Evolutionary conservation across 92 coral and sea anemone species (phyloP), one percentile per base, ranked within the genome.

Genomic region (Bergia puertoricense): DNA sequence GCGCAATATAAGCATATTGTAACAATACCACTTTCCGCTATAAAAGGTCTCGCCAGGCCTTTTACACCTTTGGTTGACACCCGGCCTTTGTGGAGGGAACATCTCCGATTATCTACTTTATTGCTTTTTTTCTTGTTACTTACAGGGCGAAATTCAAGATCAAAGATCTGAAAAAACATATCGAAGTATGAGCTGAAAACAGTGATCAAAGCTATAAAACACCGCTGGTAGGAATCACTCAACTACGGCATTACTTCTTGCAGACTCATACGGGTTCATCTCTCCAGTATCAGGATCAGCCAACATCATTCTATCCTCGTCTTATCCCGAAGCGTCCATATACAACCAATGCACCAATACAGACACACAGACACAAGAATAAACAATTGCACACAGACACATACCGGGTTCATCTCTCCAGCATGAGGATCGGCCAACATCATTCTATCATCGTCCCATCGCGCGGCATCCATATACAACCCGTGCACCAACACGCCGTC

Each of bases 401-500:
- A 72, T 84, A 97, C 99, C 92, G 99, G 99, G 82, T 97, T 97
- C 99, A 97, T 97, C 39, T 94, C 96, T 48, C 98, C 99, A 84
- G 96, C 94, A 8, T 81, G 91, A 4, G 99, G 98, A 88, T 97
- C 99, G 18, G 96, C 98, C 50, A 97, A 82, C 94, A 95, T 86
- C 98, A 97, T 94, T 10, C 85, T 92, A 8, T 97, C 96, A 77
- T 97, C 96, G 59, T 97, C 93, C 99, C 99, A 97, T 37, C 96
- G 95, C 13, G 98, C 95, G 0, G 97, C 98, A 85, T 97, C 99
- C 65, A 97, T 72, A 86, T 92, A 97, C 82, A 97, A 80, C 13
- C 99, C 99, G 79, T 97, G 99, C 0, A 97, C 99, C 82, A 95
- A 84, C 46, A 97, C 99, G 0, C 99, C 99, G 71, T 97, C 99